phyloP scores from a whole-genome alignment of 2,797 vertebrate species.

The Rhabdophis nuchalis region DNA sequence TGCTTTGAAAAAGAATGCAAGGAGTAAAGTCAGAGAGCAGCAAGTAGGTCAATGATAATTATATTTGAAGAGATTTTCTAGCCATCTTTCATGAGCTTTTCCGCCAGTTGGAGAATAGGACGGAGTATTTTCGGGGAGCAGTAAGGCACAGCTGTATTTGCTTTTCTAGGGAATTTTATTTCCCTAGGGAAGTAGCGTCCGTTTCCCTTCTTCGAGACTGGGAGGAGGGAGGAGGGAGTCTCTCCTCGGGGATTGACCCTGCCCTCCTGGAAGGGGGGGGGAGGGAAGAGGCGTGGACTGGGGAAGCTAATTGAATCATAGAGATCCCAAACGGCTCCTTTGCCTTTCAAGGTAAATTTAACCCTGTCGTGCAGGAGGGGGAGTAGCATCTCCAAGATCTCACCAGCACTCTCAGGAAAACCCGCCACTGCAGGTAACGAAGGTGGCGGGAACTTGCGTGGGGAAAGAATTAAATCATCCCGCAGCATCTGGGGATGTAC shows the following conservation, averaged over 20 bases:
- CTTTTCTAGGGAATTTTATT: background rate
- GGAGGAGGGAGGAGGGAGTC: background rate
- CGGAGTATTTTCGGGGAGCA: background rate
- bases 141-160: background rate
- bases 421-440: background rate
- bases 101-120: background rate
- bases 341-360: conserved; percentile 11
- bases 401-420: background rate
- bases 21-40: background rate
- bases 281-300: background rate
- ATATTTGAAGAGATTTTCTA: background rate
- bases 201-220: background rate
- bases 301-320: conserved; percentile 17
- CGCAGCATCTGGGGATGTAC: background rate
- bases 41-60: background rate
- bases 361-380: background rate
- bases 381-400: background rate
- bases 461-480: background rate
- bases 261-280: background rate
- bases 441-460: background rate
- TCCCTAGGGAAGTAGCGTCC: background rate
- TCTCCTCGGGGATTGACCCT: background rate
- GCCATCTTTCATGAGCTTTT: background rate
- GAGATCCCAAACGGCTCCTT: background rate
- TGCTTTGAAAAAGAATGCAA: too few species aligned